Evolutionary conservation across 2,797 vertebrate genomes (phyloP).

Genomic region (Thripadectes ignobilis): DNA sequence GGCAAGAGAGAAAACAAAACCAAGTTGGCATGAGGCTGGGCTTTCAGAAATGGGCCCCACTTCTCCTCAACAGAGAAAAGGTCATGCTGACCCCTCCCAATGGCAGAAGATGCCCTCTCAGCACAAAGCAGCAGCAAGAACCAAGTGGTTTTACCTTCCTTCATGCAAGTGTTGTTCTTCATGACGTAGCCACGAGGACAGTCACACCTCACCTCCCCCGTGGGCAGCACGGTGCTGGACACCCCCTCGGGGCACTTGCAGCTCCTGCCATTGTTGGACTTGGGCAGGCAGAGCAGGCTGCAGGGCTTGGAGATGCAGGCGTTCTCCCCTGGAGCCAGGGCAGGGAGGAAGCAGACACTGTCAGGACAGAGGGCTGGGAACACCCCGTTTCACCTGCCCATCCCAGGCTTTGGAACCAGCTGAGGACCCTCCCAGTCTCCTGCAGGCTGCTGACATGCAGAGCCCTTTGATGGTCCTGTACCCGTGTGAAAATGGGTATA

Average conservation of each 20-base stretch:
- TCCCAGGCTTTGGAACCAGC: neutral
- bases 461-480: neutral
- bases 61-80: neutral
- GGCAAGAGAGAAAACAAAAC: neutral
- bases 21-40: neutral
- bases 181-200: slow-evolving; percentile 87
- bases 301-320: slow-evolving; percentile 88
- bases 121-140: neutral
- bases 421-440: neutral
- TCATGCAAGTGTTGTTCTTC: slow-evolving; percentile 85
- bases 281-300: slow-evolving; percentile 91
- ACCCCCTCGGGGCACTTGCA: slow-evolving; percentile 91
- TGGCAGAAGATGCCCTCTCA: fast-evolving
- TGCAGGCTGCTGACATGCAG: neutral
- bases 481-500: neutral
- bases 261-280: slow-evolving; percentile 82
- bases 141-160: slow-evolving; percentile 78
- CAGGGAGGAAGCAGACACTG: neutral
- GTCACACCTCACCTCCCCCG: slow-evolving; percentile 86
- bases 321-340: slow-evolving; percentile 80
- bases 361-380: neutral
- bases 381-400: neutral
- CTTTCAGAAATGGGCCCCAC: fast-evolving
- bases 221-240: slow-evolving; percentile 75
- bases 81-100: fast-evolving